Evolutionary conservation across 1,140 invertebrate genomes (phyloP), one percentile per base, ranked within the genome.

Genomic region (Ladona fulva): DNA sequence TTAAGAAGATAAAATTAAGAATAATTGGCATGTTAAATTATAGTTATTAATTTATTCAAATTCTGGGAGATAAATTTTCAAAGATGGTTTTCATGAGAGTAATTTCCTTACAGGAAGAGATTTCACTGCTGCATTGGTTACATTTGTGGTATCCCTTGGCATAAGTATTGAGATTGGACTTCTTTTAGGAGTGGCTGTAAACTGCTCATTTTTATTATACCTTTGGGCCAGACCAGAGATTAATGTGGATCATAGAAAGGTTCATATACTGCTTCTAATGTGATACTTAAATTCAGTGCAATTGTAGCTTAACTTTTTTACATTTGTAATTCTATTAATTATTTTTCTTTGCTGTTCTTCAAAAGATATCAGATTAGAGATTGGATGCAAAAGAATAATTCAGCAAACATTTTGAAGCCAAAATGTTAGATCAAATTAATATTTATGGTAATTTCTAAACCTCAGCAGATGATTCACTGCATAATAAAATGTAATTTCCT

Each of bases 131-230:
- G 85, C 88, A 52, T 80, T 87, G 42, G 79, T 87, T 0, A 91
- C 91, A 0, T 91, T 93, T 79, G n/a, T 88, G 1, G 81, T 87
- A 10, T 89, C 87, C 52, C 81, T 92, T 8, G 79, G 88, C 11
- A 83, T 89, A 25, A 89, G 90, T 14, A 85, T 92, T 0, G 90
- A 93, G 84, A 88, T 89, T 80, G 92, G 92, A 22, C 89, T 94
- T 74, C 81, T 93, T 11, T 83, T 90, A 77, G 92, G 92, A 7
- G 87, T 91, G 6, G 78, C 85, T 0, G 81, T 89, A 19, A 91
- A 89, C 76, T 80, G 92, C 11, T 78, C 88, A 0, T 88, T 90
- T 80, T 82, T 93, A 0, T 83, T 93, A 0, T 91, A 91, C 80
- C 79, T 85, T 6, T 86, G 86, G 77, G 85, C 86, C 0, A 83